A percentile compares a stretch with the other conserved stretches of the same genome.
Evolutionary conservation across 2,888 invertebrate species (phyloP).

Genomic region (Hofmannophila pseudospretella): DNA sequence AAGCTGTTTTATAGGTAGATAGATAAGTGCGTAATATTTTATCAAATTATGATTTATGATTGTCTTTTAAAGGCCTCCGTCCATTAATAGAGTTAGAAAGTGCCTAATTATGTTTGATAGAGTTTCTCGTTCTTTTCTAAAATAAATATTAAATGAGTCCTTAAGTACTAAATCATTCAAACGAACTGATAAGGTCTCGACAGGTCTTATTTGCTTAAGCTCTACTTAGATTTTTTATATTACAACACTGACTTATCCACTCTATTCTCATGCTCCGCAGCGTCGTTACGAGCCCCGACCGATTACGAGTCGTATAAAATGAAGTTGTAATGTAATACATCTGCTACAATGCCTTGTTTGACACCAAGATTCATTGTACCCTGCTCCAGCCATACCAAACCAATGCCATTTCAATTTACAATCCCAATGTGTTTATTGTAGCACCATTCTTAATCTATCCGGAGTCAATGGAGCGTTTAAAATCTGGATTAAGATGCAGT

Average conservation of each 20-base stretch:
- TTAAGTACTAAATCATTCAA: no score
- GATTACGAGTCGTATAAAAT: conserved; percentile 64
- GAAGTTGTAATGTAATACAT: conserved; percentile 73
- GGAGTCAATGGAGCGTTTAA: conserved; percentile 39
- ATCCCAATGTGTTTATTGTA: conserved; percentile 53
- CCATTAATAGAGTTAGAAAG: no score
- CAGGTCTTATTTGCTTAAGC: no score
- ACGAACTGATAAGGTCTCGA: no score
- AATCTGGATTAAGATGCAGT: conserved; percentile 30
- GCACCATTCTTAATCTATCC: conserved; percentile 24
- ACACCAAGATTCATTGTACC: conserved; percentile 59
- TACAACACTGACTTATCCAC: conserved; percentile 30
- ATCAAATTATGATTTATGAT: no score
- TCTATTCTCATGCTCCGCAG: conserved; percentile 15
- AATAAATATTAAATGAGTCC: no score
- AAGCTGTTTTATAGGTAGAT: no score
- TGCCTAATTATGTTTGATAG: no score
- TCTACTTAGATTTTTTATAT: no score
- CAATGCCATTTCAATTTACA: conserved; percentile 52
- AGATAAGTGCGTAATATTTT: no score
- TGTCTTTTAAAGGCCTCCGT: no score
- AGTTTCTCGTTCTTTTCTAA: no score
- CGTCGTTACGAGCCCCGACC: conserved; percentile 38
- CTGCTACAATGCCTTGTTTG: conserved; percentile 59
- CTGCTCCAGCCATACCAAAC: conserved; percentile 9